A percentile compares a stretch with the other conserved stretches of the same genome.
Conservation (phyloP, 2,113 vertebrate genomes). For the Anguilla japonica region DNA sequence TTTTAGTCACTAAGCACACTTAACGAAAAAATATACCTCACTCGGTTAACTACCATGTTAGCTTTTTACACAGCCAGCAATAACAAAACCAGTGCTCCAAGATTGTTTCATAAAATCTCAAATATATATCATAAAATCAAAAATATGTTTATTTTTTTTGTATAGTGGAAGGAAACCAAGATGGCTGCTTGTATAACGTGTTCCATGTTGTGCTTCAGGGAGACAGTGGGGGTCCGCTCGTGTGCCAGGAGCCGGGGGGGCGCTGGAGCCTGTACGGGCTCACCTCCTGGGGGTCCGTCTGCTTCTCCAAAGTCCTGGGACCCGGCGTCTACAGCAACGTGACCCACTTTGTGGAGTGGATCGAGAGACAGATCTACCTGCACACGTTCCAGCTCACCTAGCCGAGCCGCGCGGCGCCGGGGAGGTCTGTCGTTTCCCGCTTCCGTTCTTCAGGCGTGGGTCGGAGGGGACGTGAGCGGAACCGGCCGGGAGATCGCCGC, state of each 20-base stretch:
- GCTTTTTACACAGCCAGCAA: too few relatives aligned
- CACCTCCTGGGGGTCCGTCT: slow-evolving; percentile 85
- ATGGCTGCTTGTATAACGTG: not conserved
- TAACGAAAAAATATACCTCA: too few relatives aligned
- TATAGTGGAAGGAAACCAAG: too few relatives aligned
- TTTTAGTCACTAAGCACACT: too few relatives aligned
- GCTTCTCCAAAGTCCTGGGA: slow-evolving; percentile 83
- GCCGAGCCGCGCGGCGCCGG: not conserved
- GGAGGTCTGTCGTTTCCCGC: slow-evolving; percentile 25
- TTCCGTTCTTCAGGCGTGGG: slow-evolving; percentile 22
- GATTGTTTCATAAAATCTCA: too few relatives aligned
- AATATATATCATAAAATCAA: too few relatives aligned
- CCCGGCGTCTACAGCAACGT: slow-evolving; percentile 86
- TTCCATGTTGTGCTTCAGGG: slow-evolving; percentile 63
- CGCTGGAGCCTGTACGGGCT: slow-evolving; percentile 84
- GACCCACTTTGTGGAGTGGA: slow-evolving; percentile 87
- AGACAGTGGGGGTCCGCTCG: slow-evolving; percentile 82
- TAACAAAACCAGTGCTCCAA: too few relatives aligned
- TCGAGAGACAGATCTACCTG: slow-evolving; percentile 86
- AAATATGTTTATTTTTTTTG: too few relatives aligned
- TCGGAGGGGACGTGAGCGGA: not conserved
- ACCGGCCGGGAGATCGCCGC: too few relatives aligned
- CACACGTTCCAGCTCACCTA: slow-evolving; percentile 79
- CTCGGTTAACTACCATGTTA: too few relatives aligned
- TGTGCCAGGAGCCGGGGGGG: slow-evolving; percentile 74